Evolutionary conservation across 1,140 invertebrate genomes (phyloP).

Genomic region (Drosophila ohnishii): DNA sequence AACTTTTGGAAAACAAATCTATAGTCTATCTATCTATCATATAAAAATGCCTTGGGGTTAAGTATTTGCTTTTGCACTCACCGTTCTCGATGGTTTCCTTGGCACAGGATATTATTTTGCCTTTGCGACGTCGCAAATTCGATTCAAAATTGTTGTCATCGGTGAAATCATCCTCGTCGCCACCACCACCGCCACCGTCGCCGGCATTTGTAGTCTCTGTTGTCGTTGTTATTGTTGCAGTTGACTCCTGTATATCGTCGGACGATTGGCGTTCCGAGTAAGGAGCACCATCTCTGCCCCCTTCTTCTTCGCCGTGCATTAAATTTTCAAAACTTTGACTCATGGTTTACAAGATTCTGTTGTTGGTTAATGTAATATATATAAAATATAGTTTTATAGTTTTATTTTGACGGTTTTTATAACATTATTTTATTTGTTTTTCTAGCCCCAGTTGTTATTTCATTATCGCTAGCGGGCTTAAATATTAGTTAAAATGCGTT

Average conservation of each 20-base stretch:
- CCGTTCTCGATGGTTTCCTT: conserved; percentile 83
- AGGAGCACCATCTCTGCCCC: conserved; percentile 28
- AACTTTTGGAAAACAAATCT: not conserved
- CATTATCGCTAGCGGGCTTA: not conserved
- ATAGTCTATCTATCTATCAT: too few relatives aligned
- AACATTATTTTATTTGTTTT: conserved; percentile 3
- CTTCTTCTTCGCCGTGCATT: conserved; percentile 49
- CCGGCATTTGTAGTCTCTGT: conserved; percentile 60
- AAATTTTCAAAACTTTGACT: conserved; percentile 80
- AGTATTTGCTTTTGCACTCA: conserved; percentile 37
- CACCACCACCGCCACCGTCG: conserved; percentile 40
- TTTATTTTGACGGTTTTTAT: not conserved
- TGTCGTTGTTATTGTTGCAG: conserved; percentile 44
- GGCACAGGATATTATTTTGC: conserved; percentile 83
- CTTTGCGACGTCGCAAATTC: conserved; percentile 82
- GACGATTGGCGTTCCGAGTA: conserved; percentile 73
- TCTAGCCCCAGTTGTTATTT: not conserved
- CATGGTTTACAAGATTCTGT: conserved; percentile 60
- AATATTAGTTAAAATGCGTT: too few relatives aligned
- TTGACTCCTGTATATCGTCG: conserved; percentile 75
- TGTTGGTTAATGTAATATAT: conserved; percentile 14
- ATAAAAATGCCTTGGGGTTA: conserved; percentile 3
- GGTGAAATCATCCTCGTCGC: conserved; percentile 73
- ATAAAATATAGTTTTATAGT: not conserved
- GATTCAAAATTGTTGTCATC: conserved; percentile 83